phyloP scores from a whole-genome alignment of 2,888 invertebrate genomes.

The Lasioglossum leucozonium region DNA sequence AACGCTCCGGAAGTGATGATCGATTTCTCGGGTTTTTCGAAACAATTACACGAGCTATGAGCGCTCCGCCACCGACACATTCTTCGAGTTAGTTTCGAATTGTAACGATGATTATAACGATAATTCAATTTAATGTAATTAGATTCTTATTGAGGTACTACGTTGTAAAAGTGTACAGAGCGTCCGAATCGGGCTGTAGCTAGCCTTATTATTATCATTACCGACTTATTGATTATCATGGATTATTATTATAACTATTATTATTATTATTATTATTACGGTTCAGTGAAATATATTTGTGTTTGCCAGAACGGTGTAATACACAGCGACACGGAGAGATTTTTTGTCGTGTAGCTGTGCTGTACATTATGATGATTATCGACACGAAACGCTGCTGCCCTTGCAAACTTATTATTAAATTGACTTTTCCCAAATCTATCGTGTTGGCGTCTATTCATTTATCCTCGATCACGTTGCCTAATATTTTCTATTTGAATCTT shows the following conservation, averaged over 20 bases:
- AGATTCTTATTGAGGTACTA: conserved; percentile 75
- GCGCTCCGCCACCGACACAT: conserved; percentile 54
- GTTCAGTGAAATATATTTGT: conserved; percentile 78
- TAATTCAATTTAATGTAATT: conserved; percentile 75
- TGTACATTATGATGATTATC: conserved; percentile 67
- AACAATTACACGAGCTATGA: conserved; percentile 65
- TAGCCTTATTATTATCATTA: conserved; percentile 79
- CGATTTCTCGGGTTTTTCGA: conserved; percentile 57
- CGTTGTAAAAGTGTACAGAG: conserved; percentile 82
- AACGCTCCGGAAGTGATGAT: conserved; percentile 7
- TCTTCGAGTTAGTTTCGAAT: conserved; percentile 75
- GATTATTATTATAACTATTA: conserved; percentile 77
- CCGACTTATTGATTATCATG: conserved; percentile 70
- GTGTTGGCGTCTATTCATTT: conserved; percentile 12
- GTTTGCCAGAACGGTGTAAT: conserved; percentile 83
- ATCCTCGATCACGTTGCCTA: not conserved
- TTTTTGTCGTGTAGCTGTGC: conserved; percentile 43
- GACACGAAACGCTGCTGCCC: conserved; percentile 58
- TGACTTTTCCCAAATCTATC: conserved; percentile 55
- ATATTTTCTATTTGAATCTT: not conserved
- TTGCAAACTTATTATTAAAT: conserved; percentile 63
- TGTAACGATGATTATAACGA: conserved; percentile 72
- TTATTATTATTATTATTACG: conserved; percentile 74
- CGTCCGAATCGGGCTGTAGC: conserved; percentile 74
- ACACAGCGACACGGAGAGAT: conserved; percentile 78